Evolutionary conservation across 2,797 vertebrate genomes (phyloP).

Genomic region (Rhinichthys osculus): DNA sequence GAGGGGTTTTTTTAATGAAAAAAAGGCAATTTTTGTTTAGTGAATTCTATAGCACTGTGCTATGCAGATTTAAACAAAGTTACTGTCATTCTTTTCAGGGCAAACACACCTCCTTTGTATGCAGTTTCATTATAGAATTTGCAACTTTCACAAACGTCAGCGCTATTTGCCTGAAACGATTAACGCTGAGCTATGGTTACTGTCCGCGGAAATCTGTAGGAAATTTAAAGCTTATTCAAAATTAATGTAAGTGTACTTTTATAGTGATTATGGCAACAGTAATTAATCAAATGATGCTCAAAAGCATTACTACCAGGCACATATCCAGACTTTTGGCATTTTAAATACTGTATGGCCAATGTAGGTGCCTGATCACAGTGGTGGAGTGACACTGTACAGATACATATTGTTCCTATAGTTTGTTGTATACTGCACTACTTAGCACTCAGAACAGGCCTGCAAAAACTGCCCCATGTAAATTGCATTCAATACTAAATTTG

Average conservation of each 20-base stretch:
- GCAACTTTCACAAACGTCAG: conserved; percentile 12
- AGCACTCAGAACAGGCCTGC: background rate
- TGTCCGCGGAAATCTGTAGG: background rate
- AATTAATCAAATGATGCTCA: background rate
- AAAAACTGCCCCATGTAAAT: background rate
- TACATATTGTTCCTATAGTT: background rate
- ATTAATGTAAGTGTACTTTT: background rate
- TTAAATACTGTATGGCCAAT: background rate
- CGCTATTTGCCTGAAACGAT: conserved; percentile 3
- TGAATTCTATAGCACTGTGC: background rate
- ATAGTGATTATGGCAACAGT: background rate
- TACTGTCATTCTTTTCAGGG: background rate
- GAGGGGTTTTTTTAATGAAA: too few species aligned
- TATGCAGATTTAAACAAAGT: background rate
- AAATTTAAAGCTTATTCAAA: background rate
- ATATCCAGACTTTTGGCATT: background rate
- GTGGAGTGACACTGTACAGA: background rate
- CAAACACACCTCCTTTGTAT: conserved; percentile 5
- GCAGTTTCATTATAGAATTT: conserved; percentile 4
- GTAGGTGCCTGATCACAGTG: background rate
- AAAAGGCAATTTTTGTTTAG: too few species aligned
- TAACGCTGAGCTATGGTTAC: background rate
- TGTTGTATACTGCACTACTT: background rate
- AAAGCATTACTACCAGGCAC: conserved; percentile 1
- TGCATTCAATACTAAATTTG: background rate